These are phyloP conservation scores for Porites lobata DNA, from an alignment of 92 coral and sea anemone species.

Conservation along the genomic window DNA sequence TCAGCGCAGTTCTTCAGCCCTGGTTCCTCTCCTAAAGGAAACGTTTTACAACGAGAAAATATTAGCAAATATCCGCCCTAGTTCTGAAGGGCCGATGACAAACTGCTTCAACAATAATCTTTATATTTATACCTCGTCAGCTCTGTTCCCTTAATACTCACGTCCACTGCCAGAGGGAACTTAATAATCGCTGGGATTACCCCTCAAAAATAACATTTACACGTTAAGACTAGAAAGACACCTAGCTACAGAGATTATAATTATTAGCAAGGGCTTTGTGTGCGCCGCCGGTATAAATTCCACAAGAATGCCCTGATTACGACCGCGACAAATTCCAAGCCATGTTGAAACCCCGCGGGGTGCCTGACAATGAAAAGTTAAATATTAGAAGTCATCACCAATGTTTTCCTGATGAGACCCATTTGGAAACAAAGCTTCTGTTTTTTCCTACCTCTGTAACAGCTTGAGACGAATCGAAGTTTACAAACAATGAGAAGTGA, in stretches of 20 bases:
- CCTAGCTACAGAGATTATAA: conserved; percentile 9
- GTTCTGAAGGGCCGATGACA: conserved; percentile 29
- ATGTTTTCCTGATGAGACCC: neutral
- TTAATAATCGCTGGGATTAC: conserved; percentile 22
- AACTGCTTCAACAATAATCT: conserved; percentile 9
- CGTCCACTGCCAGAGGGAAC: conserved; percentile 9
- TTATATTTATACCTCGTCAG: conserved; percentile 28
- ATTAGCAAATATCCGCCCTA: conserved; percentile 34
- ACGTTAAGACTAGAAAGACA: conserved; percentile 11
- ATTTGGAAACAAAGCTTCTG: conserved; percentile 2
- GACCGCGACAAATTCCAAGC: conserved; percentile 43
- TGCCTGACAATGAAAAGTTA: conserved; percentile 2
- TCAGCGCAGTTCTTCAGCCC: neutral
- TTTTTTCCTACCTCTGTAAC: neutral
- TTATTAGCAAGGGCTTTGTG: neutral
- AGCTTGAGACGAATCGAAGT: conserved; percentile 32
- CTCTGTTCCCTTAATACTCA: conserved; percentile 22
- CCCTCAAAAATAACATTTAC: conserved; percentile 21
- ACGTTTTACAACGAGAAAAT: conserved; percentile 22
- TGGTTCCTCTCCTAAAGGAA: conserved; percentile 15
- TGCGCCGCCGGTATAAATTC: conserved; percentile 2
- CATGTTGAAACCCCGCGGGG: neutral
- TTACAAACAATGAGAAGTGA: conserved; percentile 35
- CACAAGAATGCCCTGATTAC: neutral
- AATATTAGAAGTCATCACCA: neutral